Base-by-base conservation (phyloP, 2,888 invertebrate genomes). In the Timandra comae region DNA sequence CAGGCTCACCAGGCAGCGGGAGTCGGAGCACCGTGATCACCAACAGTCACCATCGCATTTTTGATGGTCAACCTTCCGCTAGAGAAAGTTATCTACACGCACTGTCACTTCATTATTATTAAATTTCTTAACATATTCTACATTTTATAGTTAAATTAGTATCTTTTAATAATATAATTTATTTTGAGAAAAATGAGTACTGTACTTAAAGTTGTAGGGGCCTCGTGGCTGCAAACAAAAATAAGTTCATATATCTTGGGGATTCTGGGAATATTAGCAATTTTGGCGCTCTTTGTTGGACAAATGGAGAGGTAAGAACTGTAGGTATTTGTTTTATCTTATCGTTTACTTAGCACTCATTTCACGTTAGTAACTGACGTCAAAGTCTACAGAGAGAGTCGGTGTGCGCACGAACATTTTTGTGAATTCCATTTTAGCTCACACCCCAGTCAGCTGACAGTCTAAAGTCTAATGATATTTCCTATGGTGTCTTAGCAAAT, bases 181-280 rank as follows among this genome's bases (percentile, higher is more conserved):
- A 40, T 38, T 37, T 44, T 28, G 46, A 33, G 41, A 30, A 70
- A 60, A 63, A 84, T 82, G 84, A 76, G 63, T 56, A 88, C 88
- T 69, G 91, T 91, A 86, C 78, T 93, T 70, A 93, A 93, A 87
- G 92, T 93, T 43, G 91, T 93, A 39, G 93, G 93, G 54, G 92
- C 93, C 64, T 92, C 92, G 34, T 91, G 91, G 91, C 87, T 91
- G 55, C 91, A 91, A 71, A 92, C 92, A 43, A 90, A 91, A 66
- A 88, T 92, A 60, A 91, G 91, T 64, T 91, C 91, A 23, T 91
- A 90, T 63, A 89, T 92, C 52, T 85, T 93, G 45, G 88, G 89
- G 34, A 87, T 90, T 54, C 89, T 92, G 46, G 90, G 89, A 45
- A 73, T 91, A 35, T 73, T 92, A 37, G 91, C 91, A 39, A 88